Conservation (phyloP, 2,888 invertebrate species). For the Caenorhabditis sp. region DNA sequence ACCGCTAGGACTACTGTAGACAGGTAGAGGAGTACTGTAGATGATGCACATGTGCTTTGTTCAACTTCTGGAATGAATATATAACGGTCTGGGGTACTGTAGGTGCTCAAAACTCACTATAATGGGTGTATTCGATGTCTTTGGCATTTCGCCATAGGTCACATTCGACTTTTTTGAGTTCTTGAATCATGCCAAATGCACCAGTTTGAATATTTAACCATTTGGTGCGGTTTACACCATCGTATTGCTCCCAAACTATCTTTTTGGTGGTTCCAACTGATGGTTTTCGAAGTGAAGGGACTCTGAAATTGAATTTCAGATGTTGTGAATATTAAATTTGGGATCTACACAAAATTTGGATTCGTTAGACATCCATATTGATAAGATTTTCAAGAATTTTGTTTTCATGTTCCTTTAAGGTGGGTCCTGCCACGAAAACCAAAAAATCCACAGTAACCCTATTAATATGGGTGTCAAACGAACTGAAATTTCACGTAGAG, state of each 20-base stretch:
- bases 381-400: neutral
- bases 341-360: neutral
- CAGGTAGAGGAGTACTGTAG: conserved; percentile 6
- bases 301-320: conserved; percentile 6
- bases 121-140: conserved; percentile 63
- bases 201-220: conserved; percentile 28
- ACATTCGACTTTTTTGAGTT: conserved; percentile 61
- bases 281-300: conserved; percentile 26
- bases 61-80: neutral
- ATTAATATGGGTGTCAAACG: neutral
- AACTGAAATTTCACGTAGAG: neutral
- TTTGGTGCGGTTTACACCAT: conserved; percentile 35
- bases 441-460: neutral
- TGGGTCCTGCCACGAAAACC: neutral
- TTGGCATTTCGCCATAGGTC: conserved; percentile 60
- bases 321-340: neutral
- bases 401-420: neutral
- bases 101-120: conserved; percentile 54
- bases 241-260: conserved; percentile 36
- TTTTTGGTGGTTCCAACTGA: conserved; percentile 19
- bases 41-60: neutral
- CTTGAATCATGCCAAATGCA: conserved; percentile 47
- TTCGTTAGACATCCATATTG: neutral
- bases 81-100: too few species aligned
- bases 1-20: conserved; percentile 8